These are phyloP conservation scores for Brachycybe producta DNA, from an alignment of 2,888 invertebrate genomes.

Conservation along the genomic window DNA sequence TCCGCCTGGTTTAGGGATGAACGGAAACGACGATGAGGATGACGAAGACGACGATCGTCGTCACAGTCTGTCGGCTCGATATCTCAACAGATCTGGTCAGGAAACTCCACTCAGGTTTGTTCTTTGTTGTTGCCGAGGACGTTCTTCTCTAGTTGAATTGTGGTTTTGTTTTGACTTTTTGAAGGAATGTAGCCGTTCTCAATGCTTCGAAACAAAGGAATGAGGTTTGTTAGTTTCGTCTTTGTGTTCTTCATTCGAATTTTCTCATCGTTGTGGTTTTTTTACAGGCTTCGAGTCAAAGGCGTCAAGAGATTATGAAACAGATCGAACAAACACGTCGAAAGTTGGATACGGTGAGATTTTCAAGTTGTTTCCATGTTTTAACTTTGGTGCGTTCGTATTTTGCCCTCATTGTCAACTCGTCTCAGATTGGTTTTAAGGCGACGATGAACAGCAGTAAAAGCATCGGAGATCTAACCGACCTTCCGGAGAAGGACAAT, in stretches of 20 bases:
- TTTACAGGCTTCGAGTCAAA: constrained; percentile 15
- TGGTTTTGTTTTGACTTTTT: neutral
- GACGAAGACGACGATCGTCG: constrained; percentile 21
- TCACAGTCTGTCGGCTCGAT: constrained; percentile 27
- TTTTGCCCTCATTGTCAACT: neutral
- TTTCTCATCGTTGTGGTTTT: neutral
- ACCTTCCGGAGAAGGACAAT: constrained; percentile 45
- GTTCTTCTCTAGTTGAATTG: neutral
- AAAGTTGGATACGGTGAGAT: constrained; percentile 70
- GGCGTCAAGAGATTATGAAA: constrained; percentile 64
- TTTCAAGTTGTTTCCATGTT: constrained; percentile 3
- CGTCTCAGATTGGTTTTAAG: constrained; percentile 53
- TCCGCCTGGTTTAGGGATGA: constrained; percentile 21
- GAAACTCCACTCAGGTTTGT: constrained; percentile 1
- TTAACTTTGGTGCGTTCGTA: neutral
- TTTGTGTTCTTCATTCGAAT: neutral
- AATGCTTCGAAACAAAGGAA: constrained; percentile 9
- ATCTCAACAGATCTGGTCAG: constrained; percentile 22
- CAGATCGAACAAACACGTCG: constrained; percentile 70
- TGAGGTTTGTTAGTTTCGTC: neutral
- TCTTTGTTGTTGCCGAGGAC: neutral
- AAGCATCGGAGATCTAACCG: constrained; percentile 71
- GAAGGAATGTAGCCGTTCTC: constrained; percentile 9
- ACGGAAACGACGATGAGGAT: constrained; percentile 14
- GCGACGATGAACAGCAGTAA: constrained; percentile 71